Conservation (phyloP, 1,140 invertebrate species). For the Heliconius congener region DNA sequence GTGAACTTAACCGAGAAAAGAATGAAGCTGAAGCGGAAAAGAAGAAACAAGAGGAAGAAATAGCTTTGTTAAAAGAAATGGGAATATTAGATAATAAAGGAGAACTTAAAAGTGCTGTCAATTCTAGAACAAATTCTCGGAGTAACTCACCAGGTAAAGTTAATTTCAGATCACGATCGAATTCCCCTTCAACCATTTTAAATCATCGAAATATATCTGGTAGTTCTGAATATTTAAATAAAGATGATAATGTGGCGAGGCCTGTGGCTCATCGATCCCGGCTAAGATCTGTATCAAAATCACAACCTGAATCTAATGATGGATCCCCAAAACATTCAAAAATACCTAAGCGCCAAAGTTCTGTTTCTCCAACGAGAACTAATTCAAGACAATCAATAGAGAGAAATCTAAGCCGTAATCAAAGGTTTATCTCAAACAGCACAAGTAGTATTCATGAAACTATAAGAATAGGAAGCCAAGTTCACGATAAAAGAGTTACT, state of each 20-base stretch:
- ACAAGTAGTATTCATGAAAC: constrained; percentile 79
- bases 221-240: constrained; percentile 54
- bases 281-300: constrained; percentile 63
- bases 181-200: constrained; percentile 70
- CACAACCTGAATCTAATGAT: constrained; percentile 75
- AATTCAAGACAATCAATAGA: constrained; percentile 55
- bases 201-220: constrained; percentile 61
- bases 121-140: constrained; percentile 63
- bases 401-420: constrained; percentile 63
- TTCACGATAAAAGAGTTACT: constrained; percentile 63
- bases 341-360: constrained; percentile 77
- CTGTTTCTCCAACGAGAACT: constrained; percentile 69
- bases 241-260: constrained; percentile 50
- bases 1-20: constrained; percentile 78
- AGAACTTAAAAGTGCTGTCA: constrained; percentile 50
- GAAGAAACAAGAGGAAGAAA: constrained; percentile 73
- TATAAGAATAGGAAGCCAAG: constrained; percentile 64
- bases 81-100: constrained; percentile 65
- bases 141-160: constrained; percentile 70
- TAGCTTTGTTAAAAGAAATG: constrained; percentile 76
- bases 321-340: constrained; percentile 76
- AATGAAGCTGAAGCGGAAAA: constrained; percentile 76
- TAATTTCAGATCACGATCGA: constrained; percentile 72
- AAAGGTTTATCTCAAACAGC: constrained; percentile 77
- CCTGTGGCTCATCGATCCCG: constrained; percentile 64